Percentiles rank a stretch among this genome's conserved stretches.
Conservation (phyloP, 2,888 invertebrate species). For the Cryptus viduatorius region DNA sequence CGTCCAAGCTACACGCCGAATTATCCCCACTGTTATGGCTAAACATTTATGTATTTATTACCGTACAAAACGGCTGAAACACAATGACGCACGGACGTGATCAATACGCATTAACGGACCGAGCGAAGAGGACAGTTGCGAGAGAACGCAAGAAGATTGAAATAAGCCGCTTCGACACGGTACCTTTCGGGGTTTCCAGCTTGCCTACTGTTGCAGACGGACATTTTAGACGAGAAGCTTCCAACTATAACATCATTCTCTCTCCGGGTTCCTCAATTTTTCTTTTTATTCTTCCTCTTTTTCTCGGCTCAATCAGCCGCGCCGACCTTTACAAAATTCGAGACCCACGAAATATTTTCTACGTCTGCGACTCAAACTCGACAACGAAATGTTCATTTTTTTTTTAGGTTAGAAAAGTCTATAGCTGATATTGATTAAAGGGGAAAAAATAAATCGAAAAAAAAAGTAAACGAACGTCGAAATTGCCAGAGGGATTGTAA, state of each 20-base stretch:
- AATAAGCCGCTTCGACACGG: constrained; percentile 72
- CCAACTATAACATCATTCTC: constrained; percentile 41
- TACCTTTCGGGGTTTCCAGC: constrained; percentile 32
- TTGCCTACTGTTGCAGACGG: constrained; percentile 65
- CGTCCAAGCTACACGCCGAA: constrained; percentile 74
- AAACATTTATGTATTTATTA: constrained; percentile 81
- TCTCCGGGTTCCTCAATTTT: constrained; percentile 49
- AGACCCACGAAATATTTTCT: constrained; percentile 21
- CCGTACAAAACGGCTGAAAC: constrained; percentile 74
- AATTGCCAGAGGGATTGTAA: neutral
- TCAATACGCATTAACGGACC: constrained; percentile 74
- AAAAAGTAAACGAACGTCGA: neutral
- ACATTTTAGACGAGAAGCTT: constrained; percentile 25
- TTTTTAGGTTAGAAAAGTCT: neutral
- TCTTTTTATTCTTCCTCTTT: constrained; percentile 54
- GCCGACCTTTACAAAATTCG: constrained; percentile 32
- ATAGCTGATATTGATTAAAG: neutral
- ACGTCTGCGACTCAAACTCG: neutral
- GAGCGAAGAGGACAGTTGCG: constrained; percentile 55
- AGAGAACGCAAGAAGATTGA: constrained; percentile 67
- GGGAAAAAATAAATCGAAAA: neutral
- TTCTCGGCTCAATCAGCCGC: constrained; percentile 17
- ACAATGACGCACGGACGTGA: constrained; percentile 75
- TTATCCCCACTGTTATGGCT: constrained; percentile 77
- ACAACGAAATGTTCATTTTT: neutral